Conservation (phyloP, 2,113 vertebrate genomes). For the Mungos mungo region DNA sequence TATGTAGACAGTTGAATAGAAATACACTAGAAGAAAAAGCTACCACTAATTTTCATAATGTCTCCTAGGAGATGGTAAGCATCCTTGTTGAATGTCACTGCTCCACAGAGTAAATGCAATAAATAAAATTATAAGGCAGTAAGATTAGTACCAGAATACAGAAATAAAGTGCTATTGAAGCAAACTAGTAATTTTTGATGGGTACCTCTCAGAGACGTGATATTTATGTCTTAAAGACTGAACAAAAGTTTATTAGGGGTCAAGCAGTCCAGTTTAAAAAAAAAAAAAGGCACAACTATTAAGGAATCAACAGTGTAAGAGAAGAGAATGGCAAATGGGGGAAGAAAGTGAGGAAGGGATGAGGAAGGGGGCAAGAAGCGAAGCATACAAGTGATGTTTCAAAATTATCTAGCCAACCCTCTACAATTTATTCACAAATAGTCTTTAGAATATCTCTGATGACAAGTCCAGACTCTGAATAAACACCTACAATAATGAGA, state of each 20-base stretch:
- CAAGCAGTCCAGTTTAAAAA: background rate
- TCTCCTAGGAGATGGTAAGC: background rate
- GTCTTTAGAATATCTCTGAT: background rate
- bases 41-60: background rate
- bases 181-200: background rate
- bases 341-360: background rate
- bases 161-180: background rate
- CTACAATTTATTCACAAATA: conserved; percentile 16
- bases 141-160: background rate
- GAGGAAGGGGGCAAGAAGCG: background rate
- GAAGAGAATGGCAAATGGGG: background rate
- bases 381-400: background rate
- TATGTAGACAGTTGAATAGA: background rate
- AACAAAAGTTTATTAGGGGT: background rate
- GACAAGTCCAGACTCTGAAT: background rate
- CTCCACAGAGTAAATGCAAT: background rate
- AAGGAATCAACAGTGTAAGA: background rate
- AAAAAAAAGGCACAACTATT: background rate
- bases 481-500: background rate
- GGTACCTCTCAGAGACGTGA: background rate
- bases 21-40: background rate
- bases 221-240: background rate
- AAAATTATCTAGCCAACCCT: background rate
- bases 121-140: background rate
- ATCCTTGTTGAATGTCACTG: background rate